Conservation (phyloP, 1,140 invertebrate species). For the Drosophila rhopaloa region DNA sequence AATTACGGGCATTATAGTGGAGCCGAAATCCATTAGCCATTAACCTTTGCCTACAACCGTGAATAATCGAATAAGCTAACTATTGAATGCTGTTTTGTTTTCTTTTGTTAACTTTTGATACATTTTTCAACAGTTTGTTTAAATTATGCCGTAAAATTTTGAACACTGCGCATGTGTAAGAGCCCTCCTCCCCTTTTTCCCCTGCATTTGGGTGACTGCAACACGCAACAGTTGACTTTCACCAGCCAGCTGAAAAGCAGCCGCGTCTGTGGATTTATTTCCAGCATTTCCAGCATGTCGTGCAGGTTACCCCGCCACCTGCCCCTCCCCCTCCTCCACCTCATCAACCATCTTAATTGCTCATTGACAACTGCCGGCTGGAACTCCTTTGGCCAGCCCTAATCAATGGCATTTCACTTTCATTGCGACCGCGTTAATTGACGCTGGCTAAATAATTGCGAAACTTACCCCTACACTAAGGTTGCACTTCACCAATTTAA, state of each 20-base stretch:
- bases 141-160: slow-evolving; percentile 72
- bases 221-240: slow-evolving; percentile 81
- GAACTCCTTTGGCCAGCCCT: slow-evolving; percentile 13
- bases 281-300: slow-evolving; percentile 34
- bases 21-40: slow-evolving; percentile 30
- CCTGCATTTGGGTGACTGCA: slow-evolving; percentile 43
- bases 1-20: slow-evolving; percentile 28
- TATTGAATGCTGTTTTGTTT: slow-evolving; percentile 12
- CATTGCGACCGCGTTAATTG: slow-evolving; percentile 58
- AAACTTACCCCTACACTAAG: slow-evolving; percentile 18
- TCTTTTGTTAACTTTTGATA: slow-evolving; percentile 33
- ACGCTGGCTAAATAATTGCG: slow-evolving; percentile 33
- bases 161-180: slow-evolving; percentile 64
- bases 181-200: neutral
- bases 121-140: slow-evolving; percentile 70
- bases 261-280: slow-evolving; percentile 59
- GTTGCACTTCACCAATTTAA: slow-evolving; percentile 28
- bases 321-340: neutral
- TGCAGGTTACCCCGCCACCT: slow-evolving; percentile 43
- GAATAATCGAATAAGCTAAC: slow-evolving; percentile 47
- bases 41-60: slow-evolving; percentile 36
- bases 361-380: slow-evolving; percentile 48
- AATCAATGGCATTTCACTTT: slow-evolving; percentile 76
- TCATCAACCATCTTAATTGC: slow-evolving; percentile 64
- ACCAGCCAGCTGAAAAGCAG: slow-evolving; percentile 45